A percentile compares a stretch with the other conserved stretches of the same genome.
phyloP scores from a whole-genome alignment of 23 tunicate species.

The Corella eumyota region DNA sequence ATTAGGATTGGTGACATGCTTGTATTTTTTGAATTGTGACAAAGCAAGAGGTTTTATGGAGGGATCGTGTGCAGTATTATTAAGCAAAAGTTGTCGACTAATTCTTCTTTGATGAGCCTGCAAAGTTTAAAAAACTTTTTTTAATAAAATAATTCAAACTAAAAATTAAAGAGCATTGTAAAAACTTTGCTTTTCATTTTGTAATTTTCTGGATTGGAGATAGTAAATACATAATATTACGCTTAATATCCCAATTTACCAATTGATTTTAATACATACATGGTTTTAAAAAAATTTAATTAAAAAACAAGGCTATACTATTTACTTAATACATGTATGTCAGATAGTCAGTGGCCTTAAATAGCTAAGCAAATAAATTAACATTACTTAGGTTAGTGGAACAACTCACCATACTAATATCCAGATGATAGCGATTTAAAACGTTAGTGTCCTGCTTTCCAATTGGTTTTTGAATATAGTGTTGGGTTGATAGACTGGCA shows the following conservation, averaged over 20 bases:
- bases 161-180: no score
- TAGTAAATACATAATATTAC: no score
- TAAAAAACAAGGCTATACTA: no score
- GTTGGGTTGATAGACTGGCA: slow-evolving; percentile 3
- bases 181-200: no score
- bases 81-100: slow-evolving; percentile 47
- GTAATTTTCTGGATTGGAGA: no score
- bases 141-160: not conserved
- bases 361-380: no score
- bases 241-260: no score
- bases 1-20: slow-evolving; percentile 20
- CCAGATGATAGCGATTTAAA: slow-evolving; percentile 42
- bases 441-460: slow-evolving; percentile 12
- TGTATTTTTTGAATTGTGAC: slow-evolving; percentile 81
- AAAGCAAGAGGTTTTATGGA: slow-evolving; percentile 33
- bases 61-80: slow-evolving; percentile 29
- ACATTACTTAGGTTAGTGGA: no score
- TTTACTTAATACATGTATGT: no score
- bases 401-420: slow-evolving; percentile 62
- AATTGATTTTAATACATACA: no score
- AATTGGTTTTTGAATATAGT: slow-evolving; percentile 12
- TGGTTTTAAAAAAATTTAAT: no score
- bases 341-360: no score
- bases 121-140: not conserved
- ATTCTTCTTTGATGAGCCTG: slow-evolving; percentile 68